phyloP scores from a whole-genome alignment of 2,888 invertebrate species.

The Euplexia lucipara region DNA sequence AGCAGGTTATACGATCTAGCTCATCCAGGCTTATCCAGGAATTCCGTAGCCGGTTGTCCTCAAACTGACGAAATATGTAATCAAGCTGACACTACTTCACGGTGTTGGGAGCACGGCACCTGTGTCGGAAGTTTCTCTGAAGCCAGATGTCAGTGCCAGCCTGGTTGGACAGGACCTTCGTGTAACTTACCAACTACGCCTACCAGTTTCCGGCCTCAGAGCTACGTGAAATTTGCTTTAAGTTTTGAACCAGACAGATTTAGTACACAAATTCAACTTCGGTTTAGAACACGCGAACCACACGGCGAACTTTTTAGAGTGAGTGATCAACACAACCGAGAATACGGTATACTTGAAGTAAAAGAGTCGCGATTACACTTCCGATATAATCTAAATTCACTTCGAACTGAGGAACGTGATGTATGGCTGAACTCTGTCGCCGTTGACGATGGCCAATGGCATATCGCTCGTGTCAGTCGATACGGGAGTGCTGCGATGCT shows the following conservation, averaged over 20 bases:
- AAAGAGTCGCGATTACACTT: constrained; percentile 97
- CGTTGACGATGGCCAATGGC: constrained; percentile 99
- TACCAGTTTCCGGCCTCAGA: constrained; percentile 97
- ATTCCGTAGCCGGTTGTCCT: constrained; percentile 97
- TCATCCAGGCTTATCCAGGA: constrained; percentile 96
- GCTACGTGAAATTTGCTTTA: constrained; percentile 99
- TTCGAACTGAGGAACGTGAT: constrained; percentile 97
- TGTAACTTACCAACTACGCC: constrained; percentile 96
- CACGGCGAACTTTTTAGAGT: constrained; percentile 98
- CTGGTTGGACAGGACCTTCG: constrained; percentile 98
- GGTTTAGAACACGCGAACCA: constrained; percentile 98
- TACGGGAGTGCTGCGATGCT: constrained; percentile 98
- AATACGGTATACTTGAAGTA: constrained; percentile 98
- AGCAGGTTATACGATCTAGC: constrained; percentile 98
- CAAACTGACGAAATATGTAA: constrained; percentile 98
- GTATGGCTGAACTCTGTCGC: constrained; percentile 97
- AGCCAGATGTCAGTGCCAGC: constrained; percentile 97
- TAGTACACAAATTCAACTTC: constrained; percentile 97
- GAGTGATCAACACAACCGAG: constrained; percentile 98
- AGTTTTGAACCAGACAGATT: constrained; percentile 98
- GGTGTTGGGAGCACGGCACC: constrained; percentile 98
- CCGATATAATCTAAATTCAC: constrained; percentile 97
- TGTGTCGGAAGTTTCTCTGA: constrained; percentile 97
- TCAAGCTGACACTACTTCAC: constrained; percentile 95
- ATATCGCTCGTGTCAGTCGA: constrained; percentile 97